Base-by-base conservation (phyloP, 37 sponge, comb jelly and placozoan species). In the Halisarca cf. caerulea region DNA sequence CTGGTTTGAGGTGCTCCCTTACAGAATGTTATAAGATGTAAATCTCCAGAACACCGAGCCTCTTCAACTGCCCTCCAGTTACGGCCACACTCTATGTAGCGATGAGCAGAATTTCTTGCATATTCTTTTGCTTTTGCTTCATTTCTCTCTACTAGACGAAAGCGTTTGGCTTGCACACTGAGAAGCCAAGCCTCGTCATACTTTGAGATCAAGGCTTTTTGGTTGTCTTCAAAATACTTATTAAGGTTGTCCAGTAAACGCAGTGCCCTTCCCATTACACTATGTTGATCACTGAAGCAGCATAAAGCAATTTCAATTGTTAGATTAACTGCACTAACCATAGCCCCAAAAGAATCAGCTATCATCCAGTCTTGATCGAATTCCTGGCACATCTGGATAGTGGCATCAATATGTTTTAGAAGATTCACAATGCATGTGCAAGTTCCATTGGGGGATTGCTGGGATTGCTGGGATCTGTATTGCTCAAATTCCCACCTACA, bases 341-440 rank as follows among this genome's bases (percentile, higher is more conserved):
- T 68, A 17, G 69, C 69, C 35, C 33, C 69, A 68, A 68, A 68
- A 32, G 69, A 2, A 28, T 68, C 69, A 32, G 35, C 69, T 34
- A 18, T 30, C 35, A 34, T 34, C 69, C 69, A 68, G 30, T 68
- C 69, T 4, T 30, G 35, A 28, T 68, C 69, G 17, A 68, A 34
- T 2, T 27, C 35, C 35, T 30, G 1, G 3, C 32, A 8, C 4
- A 32, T 28, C 3, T 34, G 1, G 3, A 68, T 3, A 3, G 69
- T 68, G 17, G n/a, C 69, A 4, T 27, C 33, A 27, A 34, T 34
- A 30, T 30, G 15, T 34, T 68, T 6, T 3, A 27, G 4, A 68
- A 68, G 17, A 1, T 68, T 18, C 3, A 4, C 17, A 68, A 68
- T 30, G 1, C 15, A 27, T 32, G 30, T 30, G 1, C 15, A 27